Percentiles rank a stretch among this genome's conserved stretches.
Evolutionary conservation across 2,888 invertebrate species (phyloP).

Genomic region (Eristalinus aeneus): DNA sequence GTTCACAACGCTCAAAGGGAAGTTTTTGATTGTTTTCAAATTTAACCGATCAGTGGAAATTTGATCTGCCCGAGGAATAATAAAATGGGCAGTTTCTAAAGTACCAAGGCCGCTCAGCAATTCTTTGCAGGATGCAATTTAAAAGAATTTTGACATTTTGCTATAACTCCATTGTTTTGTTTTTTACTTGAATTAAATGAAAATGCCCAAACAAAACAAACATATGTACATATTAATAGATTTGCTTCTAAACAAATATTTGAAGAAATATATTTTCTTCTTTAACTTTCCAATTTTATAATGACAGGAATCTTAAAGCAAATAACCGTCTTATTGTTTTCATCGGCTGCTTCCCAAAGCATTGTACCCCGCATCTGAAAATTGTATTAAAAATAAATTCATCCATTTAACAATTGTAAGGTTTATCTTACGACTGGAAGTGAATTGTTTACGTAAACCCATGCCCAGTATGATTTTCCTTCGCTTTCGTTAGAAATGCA

Average conservation of each 20-base stretch:
- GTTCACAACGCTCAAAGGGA: too few relatives aligned
- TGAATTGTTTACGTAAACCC: constrained; percentile 74
- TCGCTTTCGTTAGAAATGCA: constrained; percentile 74
- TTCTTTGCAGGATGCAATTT: too few relatives aligned
- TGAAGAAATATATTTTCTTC: constrained; percentile 18
- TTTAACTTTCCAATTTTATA: constrained; percentile 27
- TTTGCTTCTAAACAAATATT: constrained; percentile 16
- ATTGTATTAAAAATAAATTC: background rate
- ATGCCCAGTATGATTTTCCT: constrained; percentile 76
- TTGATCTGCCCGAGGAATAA: too few relatives aligned
- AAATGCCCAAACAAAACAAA: constrained; percentile 12
- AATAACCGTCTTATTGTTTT: constrained; percentile 74
- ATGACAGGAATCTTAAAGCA: constrained; percentile 78
- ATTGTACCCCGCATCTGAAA: constrained; percentile 79
- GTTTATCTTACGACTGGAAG: constrained; percentile 76
- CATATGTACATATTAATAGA: too few relatives aligned
- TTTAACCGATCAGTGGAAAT: too few relatives aligned
- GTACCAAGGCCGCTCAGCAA: too few relatives aligned
- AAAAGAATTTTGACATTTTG: too few relatives aligned
- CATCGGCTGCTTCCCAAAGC: constrained; percentile 77
- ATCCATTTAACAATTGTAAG: background rate
- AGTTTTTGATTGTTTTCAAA: too few relatives aligned
- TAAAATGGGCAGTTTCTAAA: too few relatives aligned
- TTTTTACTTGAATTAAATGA: too few relatives aligned
- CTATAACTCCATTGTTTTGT: too few relatives aligned